Evolutionary conservation across 2,113 vertebrate species (phyloP), one percentile per base, ranked within the genome.

Genomic region (Macquaria ambigua): DNA sequence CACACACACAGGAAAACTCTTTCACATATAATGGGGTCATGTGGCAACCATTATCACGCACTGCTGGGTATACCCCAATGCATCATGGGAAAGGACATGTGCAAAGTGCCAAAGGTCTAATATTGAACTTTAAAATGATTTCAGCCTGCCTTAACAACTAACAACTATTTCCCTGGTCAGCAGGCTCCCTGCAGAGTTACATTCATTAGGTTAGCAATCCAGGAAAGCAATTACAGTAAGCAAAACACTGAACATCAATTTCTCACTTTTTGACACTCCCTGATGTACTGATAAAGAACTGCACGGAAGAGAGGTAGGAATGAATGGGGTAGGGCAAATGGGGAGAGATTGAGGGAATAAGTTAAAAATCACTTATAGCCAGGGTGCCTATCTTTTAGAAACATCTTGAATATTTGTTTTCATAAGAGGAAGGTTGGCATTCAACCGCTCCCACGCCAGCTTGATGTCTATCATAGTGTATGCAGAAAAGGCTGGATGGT

Each of bases 91-190:
- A 82, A 68, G 41, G 62, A 59, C 68, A 71, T 23, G 6, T 55
- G n/a, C n/a, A 62, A 55, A 67, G 53, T 16, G 68, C 53, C 64
- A 84, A 84, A 69, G 82, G 79, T 87, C 59, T 89, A 79, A 78
- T 73, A 46, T 28, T 73, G 76, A 79, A 55, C 61, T 86, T 82
- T 16, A 58, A 86, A 88, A 90, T 67, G 83, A 75, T 85, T 80
- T 85, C 73, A 86, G 81, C 81, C 78, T 11, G 4, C 43, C 61
- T 59, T 62, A 63, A 48, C 34, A 61, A 61, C 69, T 79, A 71
- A 80, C 52, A 75, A 63, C 68, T 69, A 48, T 78, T 50, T 63
- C 83, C 61, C 23, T 43, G 59, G 83, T 67, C 78, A 71, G 50
- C 23, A 48, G 64, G 6, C 48, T 68, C 28, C 67, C 66, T 21